These are phyloP conservation scores for Lutjanus campechanus DNA, from an alignment of 2,797 vertebrate species.

Conservation along the genomic window DNA sequence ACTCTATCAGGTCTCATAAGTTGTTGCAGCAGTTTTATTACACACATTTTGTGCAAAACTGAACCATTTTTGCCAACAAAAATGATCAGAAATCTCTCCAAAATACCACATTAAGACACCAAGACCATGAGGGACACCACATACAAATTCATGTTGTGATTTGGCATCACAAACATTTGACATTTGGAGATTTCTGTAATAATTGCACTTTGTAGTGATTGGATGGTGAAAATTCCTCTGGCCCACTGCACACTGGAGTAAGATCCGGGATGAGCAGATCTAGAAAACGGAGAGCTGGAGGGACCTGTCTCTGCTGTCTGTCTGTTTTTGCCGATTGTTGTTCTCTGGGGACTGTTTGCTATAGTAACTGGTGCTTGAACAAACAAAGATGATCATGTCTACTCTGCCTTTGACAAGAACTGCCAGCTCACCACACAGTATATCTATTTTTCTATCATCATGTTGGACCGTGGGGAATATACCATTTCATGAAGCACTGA, in stretches of 20 bases:
- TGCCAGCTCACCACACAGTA: slow-evolving; percentile 5
- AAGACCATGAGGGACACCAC: too few species aligned
- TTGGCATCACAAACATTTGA: too few species aligned
- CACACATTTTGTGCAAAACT: too few species aligned
- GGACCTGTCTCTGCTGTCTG: slow-evolving; percentile 6
- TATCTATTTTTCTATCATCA: slow-evolving; percentile 5
- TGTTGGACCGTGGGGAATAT: neutral
- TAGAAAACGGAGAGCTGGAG: slow-evolving; percentile 2
- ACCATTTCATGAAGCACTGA: neutral
- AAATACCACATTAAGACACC: too few species aligned
- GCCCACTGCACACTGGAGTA: neutral
- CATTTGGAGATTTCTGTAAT: too few species aligned
- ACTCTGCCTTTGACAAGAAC: slow-evolving; percentile 14
- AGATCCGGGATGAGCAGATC: neutral
- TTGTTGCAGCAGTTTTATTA: too few species aligned
- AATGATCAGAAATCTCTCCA: too few species aligned
- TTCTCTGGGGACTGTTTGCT: neutral
- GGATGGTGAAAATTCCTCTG: neutral
- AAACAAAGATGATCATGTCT: slow-evolving; percentile 32
- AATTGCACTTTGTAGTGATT: too few species aligned
- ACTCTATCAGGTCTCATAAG: too few species aligned
- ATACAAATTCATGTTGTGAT: too few species aligned
- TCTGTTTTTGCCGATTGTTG: slow-evolving; percentile 3
- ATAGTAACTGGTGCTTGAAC: slow-evolving; percentile 23
- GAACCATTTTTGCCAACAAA: too few species aligned